A percentile compares a stretch with the other conserved stretches of the same genome.
These are phyloP conservation scores for Chiloscyllium plagiosum DNA, from an alignment of 2,113 vertebrate species.

Conservation along the genomic window DNA sequence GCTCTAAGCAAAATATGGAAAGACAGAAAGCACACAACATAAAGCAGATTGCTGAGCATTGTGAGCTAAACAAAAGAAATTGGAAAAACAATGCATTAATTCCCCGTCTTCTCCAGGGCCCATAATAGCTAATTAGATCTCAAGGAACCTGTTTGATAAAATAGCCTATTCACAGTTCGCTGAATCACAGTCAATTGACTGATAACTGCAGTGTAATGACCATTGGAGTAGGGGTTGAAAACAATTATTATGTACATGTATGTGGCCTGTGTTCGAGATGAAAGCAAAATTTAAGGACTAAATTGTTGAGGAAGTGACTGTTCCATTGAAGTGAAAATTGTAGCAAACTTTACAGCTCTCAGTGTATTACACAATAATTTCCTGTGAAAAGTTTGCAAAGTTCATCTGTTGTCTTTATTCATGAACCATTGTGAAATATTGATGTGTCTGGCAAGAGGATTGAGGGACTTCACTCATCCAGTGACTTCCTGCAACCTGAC, in stretches of 20 bases:
- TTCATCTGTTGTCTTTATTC: background rate
- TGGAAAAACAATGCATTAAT: background rate
- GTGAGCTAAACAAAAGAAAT: background rate
- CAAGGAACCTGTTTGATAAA: background rate
- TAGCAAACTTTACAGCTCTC: background rate
- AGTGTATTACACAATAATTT: background rate
- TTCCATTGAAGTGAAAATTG: constrained; percentile 14
- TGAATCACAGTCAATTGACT: background rate
- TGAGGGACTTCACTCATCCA: background rate
- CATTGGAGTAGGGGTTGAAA: background rate
- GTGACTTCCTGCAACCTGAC: background rate
- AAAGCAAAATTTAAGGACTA: background rate
- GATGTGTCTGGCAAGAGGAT: background rate
- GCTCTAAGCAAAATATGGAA: background rate
- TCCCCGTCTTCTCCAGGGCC: background rate
- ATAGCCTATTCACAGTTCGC: too few species aligned
- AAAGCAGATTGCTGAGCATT: background rate
- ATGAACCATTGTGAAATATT: background rate
- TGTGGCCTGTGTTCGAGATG: background rate
- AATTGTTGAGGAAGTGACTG: background rate
- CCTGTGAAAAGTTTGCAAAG: background rate
- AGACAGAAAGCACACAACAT: too few species aligned
- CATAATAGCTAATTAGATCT: background rate
- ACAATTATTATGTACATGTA: background rate
- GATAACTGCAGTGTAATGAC: background rate